Percentiles rank a stretch among this genome's conserved stretches.
phyloP scores from a whole-genome alignment of 2,113 vertebrate genomes.

The Struthidea cinerea region DNA sequence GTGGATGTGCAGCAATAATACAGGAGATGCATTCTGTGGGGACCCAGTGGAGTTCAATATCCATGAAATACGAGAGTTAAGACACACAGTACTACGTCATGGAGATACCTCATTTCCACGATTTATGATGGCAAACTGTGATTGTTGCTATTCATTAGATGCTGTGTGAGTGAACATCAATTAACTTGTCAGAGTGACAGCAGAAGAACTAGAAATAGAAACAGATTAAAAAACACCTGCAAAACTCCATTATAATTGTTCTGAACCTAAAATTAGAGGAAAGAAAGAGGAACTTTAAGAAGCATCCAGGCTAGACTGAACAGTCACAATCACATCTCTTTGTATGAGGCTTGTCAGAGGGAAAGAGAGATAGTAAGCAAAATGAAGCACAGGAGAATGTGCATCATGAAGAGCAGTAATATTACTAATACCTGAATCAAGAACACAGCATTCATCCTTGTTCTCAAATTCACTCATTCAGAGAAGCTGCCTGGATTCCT shows the following conservation, averaged over 20 bases:
- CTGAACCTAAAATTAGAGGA: neutral
- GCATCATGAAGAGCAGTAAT: neutral
- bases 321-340: neutral
- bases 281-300: neutral
- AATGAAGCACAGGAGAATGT: neutral
- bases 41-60: neutral
- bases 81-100: neutral
- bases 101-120: neutral
- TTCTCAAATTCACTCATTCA: neutral
- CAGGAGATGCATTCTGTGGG: neutral
- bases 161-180: neutral
- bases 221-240: neutral
- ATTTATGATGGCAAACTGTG: neutral
- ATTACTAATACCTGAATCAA: neutral
- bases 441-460: neutral
- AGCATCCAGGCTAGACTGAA: neutral
- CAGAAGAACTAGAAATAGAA: slow-evolving; percentile 23
- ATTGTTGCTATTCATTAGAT: neutral
- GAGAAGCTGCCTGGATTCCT: neutral
- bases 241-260: neutral
- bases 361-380: neutral
- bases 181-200: slow-evolving; percentile 5
- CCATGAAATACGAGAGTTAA: neutral
- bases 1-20: neutral
- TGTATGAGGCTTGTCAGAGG: neutral